Conservation (phyloP, 2,797 vertebrate species). For the Nannoperca obscura region DNA sequence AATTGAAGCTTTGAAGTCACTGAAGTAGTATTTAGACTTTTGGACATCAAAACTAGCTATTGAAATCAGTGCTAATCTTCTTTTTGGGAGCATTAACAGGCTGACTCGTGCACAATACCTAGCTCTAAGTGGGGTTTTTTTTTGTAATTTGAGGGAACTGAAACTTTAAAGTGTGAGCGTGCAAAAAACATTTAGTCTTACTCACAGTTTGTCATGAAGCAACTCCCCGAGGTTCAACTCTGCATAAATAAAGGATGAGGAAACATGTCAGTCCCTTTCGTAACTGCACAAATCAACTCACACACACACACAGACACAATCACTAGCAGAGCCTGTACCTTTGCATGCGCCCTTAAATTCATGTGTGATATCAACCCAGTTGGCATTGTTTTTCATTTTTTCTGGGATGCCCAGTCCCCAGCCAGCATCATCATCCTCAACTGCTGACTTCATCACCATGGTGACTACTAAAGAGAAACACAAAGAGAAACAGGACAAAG, state of each 20-base stretch:
- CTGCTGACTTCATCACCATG: conserved; percentile 97
- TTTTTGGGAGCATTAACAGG: not conserved
- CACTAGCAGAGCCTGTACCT: conserved; percentile 81
- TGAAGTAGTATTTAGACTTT: not conserved
- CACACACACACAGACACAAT: conserved; percentile 3
- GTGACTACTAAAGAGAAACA: conserved; percentile 64
- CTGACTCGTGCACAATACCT: not conserved
- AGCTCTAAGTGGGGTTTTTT: too few relatives aligned
- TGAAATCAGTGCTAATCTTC: not conserved
- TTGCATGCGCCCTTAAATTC: conserved; percentile 96
- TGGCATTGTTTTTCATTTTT: conserved; percentile 94
- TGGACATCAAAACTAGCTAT: not conserved
- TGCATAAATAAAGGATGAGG: conserved; percentile 74
- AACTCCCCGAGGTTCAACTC: conserved; percentile 97
- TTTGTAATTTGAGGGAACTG: not conserved
- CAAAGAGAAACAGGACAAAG: conserved; percentile 30
- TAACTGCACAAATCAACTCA: not conserved
- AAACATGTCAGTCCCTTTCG: conserved; percentile 19
- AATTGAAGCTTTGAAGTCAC: not conserved
- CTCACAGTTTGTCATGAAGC: conserved; percentile 99
- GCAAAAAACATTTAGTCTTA: conserved; percentile 61
- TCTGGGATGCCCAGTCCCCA: conserved; percentile 95
- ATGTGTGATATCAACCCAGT: conserved; percentile 96
- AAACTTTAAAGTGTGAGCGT: conserved; percentile 6
- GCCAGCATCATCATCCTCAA: conserved; percentile 95